A percentile compares a stretch with the other conserved stretches of the same genome.
These are phyloP conservation scores for Mesochorus sp. DNA, from an alignment of 2,888 invertebrate species.

Conservation along the genomic window DNA sequence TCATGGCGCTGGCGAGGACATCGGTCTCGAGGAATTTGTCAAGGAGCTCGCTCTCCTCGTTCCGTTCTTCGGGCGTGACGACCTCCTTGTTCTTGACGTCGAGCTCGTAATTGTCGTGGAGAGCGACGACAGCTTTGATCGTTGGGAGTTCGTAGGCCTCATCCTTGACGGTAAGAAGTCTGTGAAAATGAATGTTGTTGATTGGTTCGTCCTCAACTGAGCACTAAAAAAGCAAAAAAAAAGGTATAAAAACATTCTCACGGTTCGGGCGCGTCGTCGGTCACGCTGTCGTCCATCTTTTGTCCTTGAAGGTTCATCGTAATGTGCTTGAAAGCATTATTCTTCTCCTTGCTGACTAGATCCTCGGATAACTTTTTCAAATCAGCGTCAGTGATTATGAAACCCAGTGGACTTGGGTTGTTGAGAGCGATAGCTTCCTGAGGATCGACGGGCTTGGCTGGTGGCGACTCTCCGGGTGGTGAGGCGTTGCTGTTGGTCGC, in stretches of 20 bases:
- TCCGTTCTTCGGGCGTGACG: constrained; percentile 88
- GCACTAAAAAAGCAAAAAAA: background rate
- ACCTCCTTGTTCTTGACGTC: constrained; percentile 88
- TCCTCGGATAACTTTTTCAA: constrained; percentile 88
- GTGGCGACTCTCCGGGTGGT: constrained; percentile 21
- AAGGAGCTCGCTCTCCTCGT: constrained; percentile 91
- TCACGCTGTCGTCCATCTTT: constrained; percentile 88
- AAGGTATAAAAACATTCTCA: constrained; percentile 83
- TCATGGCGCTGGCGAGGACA: constrained; percentile 89
- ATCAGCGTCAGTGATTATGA: constrained; percentile 85
- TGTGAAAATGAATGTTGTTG: constrained; percentile 77
- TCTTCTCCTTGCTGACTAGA: constrained; percentile 87
- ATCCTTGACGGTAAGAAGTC: constrained; percentile 86
- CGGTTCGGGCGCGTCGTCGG: constrained; percentile 90
- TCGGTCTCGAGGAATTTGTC: constrained; percentile 90
- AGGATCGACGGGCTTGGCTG: constrained; percentile 41
- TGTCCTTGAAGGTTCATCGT: constrained; percentile 89
- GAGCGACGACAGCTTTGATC: constrained; percentile 86
- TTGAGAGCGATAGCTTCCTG: constrained; percentile 60
- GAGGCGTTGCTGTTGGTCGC: constrained; percentile 44
- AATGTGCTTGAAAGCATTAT: constrained; percentile 88
- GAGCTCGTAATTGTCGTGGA: constrained; percentile 94
- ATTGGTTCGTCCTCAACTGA: too few species aligned
- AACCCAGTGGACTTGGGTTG: constrained; percentile 72
- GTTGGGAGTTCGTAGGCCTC: constrained; percentile 88